Evolutionary conservation across 2,797 vertebrate species (phyloP), one percentile per base, ranked within the genome.

Genomic region (Pangasius djambal): DNA sequence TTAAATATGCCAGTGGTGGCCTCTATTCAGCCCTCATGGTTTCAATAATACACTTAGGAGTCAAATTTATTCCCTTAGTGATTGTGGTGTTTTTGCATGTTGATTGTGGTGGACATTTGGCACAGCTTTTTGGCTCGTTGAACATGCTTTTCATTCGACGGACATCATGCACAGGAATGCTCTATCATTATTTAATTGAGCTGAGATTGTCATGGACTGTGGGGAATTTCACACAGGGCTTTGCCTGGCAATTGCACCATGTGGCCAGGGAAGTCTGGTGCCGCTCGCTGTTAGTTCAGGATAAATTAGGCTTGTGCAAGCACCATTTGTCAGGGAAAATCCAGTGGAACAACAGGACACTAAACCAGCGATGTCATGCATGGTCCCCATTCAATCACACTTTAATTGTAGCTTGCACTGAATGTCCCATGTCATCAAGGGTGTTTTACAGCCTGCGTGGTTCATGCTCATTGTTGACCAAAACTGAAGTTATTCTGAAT

Each of bases 41-140:
- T 83, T 61, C 81, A 57, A 3, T 37, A 81, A 18, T 52, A 28
- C 12, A n/a, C 34, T 13, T 7, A 4, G 25, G 20, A 15, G 57
- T 83, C 20, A 63, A 20, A 34, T 92, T 93, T 89, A 88, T 93
- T 93, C 91, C 91, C 87, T 90, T 91, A 85, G 40, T 13, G 7
- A 69, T 28, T 69, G 52, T 77, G 13, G 28, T 57, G 12, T n/a
- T 67, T 55, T 55, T 65, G 69, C 70, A 28, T 83, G 65, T 74
- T 83, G 37, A 83, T 83, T 75, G 67, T 10, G 37, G 57, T 57
- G 25, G 81, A 75, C 59, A 74, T 55, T 65, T 59, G 31, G 40
- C n/a, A 37, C 63, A n/a, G 85, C 90, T 85, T 91, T 90, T 94
- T 91, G 70, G 34, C 57, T 84, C 34, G 18, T 37, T 2, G 6